Percentiles rank a stretch among this genome's conserved stretches.
These are phyloP conservation scores for Labia minor DNA, from an alignment of 2,888 invertebrate species.

Conservation along the genomic window DNA sequence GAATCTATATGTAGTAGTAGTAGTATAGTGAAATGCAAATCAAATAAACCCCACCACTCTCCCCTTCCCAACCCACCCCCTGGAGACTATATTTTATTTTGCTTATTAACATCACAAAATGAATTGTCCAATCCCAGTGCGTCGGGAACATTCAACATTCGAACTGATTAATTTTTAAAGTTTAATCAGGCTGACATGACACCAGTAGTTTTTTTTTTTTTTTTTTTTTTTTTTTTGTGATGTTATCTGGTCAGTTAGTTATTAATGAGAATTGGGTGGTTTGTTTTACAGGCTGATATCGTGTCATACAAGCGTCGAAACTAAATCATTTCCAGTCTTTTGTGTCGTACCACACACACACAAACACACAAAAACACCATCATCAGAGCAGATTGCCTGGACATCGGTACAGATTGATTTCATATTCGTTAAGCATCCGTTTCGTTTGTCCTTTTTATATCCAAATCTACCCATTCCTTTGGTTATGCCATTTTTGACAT, in stretches of 20 bases:
- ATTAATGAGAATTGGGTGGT: slow-evolving; percentile 1
- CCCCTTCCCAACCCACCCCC: not conserved
- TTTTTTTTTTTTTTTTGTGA: no score
- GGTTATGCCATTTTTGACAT: no score
- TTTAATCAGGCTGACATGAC: not conserved
- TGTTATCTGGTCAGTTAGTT: not conserved
- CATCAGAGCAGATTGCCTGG: no score
- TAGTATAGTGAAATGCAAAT: no score
- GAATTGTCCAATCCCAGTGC: not conserved
- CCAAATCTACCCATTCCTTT: no score
- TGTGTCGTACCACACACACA: no score
- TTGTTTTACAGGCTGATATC: not conserved
- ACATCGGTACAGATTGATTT: no score
- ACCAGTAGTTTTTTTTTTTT: no score
- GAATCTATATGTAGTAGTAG: no score
- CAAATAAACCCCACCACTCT: not conserved
- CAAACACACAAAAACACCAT: not conserved
- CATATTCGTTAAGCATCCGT: no score
- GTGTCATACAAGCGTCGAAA: not conserved
- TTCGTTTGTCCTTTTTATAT: no score
- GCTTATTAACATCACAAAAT: slow-evolving; percentile 1
- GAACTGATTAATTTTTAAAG: slow-evolving; percentile 3
- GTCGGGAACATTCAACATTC: not conserved
- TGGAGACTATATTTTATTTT: not conserved
- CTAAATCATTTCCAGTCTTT: not conserved